Evolutionary conservation across 2,797 vertebrate species (phyloP).

Genomic region (Acipenser transmontanus): DNA sequence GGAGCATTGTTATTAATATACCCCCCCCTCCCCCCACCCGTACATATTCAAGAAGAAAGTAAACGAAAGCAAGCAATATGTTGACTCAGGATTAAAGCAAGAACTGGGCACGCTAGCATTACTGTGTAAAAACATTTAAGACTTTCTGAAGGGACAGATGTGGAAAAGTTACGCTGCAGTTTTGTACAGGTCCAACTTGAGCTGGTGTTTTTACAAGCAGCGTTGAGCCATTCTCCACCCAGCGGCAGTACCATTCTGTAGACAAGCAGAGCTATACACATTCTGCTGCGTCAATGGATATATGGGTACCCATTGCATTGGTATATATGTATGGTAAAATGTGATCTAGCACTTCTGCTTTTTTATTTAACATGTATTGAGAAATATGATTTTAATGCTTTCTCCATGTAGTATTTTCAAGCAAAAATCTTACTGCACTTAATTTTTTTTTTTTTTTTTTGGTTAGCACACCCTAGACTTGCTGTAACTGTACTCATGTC

Average conservation of each 20-base stretch:
- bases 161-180: conserved; percentile 69
- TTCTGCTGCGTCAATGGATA: conserved; percentile 82
- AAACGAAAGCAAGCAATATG: conserved; percentile 55
- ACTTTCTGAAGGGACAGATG: conserved; percentile 59
- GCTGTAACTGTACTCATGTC: conserved; percentile 99
- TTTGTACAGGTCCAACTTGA: conserved; percentile 79
- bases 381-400: conserved; percentile 98
- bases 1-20: conserved; percentile 17
- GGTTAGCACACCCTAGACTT: conserved; percentile 95
- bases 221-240: conserved; percentile 63
- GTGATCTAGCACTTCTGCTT: conserved; percentile 95
- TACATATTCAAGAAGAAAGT: no score
- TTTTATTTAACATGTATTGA: conserved; percentile 83
- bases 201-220: conserved; percentile 60
- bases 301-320: conserved; percentile 82
- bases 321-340: conserved; percentile 79
- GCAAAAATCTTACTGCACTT: conserved; percentile 99
- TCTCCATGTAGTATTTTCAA: conserved; percentile 99
- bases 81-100: conserved; percentile 78
- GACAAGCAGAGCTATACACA: conserved; percentile 62
- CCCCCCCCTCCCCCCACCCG: no score
- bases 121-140: conserved; percentile 53
- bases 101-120: conserved; percentile 67
- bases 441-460: conserved; percentile 62
- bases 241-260: conserved; percentile 66